Evolutionary conservation across 1,140 invertebrate species (phyloP).

Genomic region (Bombus soroeensis): DNA sequence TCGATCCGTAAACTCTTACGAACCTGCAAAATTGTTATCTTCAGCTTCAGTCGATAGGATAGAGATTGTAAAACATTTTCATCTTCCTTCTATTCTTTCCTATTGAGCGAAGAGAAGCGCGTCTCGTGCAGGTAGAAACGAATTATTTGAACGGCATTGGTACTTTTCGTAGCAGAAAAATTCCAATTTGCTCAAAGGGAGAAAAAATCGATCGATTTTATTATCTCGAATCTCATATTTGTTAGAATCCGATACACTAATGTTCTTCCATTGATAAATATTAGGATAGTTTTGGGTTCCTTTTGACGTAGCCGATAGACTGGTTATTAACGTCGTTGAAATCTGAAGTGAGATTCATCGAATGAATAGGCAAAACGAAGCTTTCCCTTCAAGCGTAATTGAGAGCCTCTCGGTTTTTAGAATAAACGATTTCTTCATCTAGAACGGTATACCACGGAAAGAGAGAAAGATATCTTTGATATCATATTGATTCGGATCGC

Average conservation of each 20-base stretch:
- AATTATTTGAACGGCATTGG: neutral
- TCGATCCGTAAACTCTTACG: neutral
- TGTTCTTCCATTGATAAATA: too few species aligned
- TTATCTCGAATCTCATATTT: too few species aligned
- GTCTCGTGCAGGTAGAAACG: neutral
- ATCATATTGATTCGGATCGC: slow-evolving; percentile 8
- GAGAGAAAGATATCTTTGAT: neutral
- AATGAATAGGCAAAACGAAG: neutral
- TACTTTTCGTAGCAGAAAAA: too few species aligned
- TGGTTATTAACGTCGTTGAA: slow-evolving; percentile 10
- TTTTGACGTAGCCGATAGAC: neutral
- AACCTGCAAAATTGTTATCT: neutral
- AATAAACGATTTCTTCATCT: neutral
- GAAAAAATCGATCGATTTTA: too few species aligned
- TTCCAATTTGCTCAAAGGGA: too few species aligned
- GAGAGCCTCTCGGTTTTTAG: neutral
- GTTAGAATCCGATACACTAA: too few species aligned
- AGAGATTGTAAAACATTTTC: neutral
- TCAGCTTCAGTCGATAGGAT: neutral
- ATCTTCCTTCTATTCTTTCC: neutral
- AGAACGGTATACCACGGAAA: neutral
- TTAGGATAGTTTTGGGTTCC: too few species aligned
- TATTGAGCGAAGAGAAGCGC: neutral
- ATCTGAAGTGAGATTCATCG: neutral
- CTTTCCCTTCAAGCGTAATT: neutral